Evolutionary conservation across 2,797 vertebrate genomes (phyloP).

Genomic region (Anguilla megastoma): DNA sequence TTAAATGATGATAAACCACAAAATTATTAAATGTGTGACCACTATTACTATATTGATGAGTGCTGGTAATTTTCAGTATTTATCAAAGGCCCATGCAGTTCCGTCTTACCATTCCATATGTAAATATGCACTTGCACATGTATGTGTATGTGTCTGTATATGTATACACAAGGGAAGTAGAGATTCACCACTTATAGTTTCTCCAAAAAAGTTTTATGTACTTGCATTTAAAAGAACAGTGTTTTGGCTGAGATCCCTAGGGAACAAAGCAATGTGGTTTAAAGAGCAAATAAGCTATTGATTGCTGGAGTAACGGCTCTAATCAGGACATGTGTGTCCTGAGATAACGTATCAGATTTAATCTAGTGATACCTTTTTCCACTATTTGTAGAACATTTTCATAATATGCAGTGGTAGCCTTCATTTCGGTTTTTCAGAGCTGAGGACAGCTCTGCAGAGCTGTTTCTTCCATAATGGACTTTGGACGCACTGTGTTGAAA

Average conservation of each 20-base stretch:
- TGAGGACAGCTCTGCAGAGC: background rate
- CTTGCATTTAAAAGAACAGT: background rate
- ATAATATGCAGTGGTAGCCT: background rate
- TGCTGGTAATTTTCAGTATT: conserved; percentile 8
- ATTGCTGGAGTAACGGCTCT: too few relatives aligned
- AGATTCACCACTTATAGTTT: background rate
- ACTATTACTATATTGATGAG: background rate
- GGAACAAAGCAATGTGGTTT: background rate
- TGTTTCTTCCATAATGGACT: background rate
- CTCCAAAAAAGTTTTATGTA: background rate
- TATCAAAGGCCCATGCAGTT: background rate
- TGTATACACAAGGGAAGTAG: background rate
- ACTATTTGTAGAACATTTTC: background rate
- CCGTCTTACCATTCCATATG: background rate
- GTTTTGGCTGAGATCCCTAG: background rate
- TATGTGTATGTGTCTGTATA: conserved; percentile 2
- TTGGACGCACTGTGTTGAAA: background rate
- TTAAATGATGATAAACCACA: too few relatives aligned
- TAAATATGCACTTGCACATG: conserved; percentile 1
- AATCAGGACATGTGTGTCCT: background rate
- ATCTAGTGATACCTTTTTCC: background rate
- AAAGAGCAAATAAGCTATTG: background rate
- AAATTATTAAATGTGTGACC: background rate
- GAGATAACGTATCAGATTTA: background rate
- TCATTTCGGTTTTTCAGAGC: background rate